phyloP scores from a whole-genome alignment of 2,113 vertebrate genomes.

The Thamnophis sirtalis region DNA sequence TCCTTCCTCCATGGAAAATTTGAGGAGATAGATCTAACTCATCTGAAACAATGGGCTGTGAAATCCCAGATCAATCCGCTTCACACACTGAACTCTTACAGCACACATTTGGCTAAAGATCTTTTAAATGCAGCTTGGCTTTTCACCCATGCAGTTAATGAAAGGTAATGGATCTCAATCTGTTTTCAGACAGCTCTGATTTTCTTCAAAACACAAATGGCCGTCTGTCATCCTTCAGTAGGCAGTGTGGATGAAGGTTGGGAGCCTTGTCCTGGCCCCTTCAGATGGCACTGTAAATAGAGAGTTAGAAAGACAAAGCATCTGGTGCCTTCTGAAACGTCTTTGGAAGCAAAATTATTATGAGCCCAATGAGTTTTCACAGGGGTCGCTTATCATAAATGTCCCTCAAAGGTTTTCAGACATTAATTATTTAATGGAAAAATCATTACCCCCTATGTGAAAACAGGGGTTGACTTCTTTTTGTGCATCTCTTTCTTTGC shows the following conservation, averaged over 20 bases:
- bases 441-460: conserved; percentile 6
- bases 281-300: conserved; percentile 9
- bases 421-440: conserved; percentile 34
- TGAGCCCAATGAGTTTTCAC: conserved; percentile 33
- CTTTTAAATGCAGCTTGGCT: background rate
- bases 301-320: conserved; percentile 13
- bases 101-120: conserved; percentile 14
- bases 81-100: background rate
- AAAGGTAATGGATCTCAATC: conserved; percentile 3
- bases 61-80: background rate
- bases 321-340: conserved; percentile 28
- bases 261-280: background rate
- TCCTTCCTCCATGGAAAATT: background rate
- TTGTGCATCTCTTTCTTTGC: conserved; percentile 19
- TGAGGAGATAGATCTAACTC: background rate
- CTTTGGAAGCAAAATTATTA: conserved; percentile 28
- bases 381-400: conserved; percentile 33
- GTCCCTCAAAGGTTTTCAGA: conserved; percentile 42
- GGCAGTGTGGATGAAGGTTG: conserved; percentile 7
- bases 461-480: background rate
- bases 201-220: conserved; percentile 16
- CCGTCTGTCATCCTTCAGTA: background rate
- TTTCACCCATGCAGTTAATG: conserved; percentile 22
- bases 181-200: background rate
- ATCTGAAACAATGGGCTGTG: background rate